These are phyloP conservation scores for Gymnothorax javanicus DNA, from an alignment of 2,797 vertebrate species.

Conservation along the genomic window DNA sequence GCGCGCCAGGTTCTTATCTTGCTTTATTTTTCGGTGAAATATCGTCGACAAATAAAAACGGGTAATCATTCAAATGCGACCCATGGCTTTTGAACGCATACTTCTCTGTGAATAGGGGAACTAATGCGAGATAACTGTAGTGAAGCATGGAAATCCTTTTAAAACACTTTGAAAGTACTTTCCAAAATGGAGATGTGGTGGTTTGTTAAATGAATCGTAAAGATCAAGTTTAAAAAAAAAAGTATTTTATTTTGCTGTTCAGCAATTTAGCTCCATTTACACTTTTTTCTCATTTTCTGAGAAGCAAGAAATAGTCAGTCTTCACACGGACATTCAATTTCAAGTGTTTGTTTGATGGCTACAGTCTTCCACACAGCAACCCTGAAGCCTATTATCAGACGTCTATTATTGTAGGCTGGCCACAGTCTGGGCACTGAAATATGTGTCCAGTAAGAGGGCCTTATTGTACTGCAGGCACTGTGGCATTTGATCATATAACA, in stretches of 20 bases:
- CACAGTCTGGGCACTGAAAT: background rate
- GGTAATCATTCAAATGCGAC: background rate
- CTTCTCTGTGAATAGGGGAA: background rate
- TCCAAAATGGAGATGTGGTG: background rate
- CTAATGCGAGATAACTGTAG: background rate
- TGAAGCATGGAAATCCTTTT: background rate
- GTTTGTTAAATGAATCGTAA: background rate
- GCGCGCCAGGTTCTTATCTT: background rate
- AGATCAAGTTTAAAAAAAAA: constrained; percentile 2
- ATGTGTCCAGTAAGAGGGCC: background rate
- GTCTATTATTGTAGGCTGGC: background rate
- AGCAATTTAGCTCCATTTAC: background rate
- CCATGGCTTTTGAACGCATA: background rate
- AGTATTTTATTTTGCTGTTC: background rate
- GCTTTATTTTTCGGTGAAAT: background rate
- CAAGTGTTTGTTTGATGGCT: background rate
- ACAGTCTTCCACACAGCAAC: background rate
- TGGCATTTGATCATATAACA: background rate
- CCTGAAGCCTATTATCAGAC: background rate
- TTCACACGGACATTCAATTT: background rate
- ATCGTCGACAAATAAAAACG: background rate
- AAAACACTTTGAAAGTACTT: background rate
- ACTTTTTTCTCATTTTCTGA: background rate
- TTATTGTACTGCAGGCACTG: background rate
- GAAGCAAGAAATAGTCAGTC: background rate